Base-by-base conservation (phyloP, 2,797 vertebrate species). In the Garrulus glandarius region DNA sequence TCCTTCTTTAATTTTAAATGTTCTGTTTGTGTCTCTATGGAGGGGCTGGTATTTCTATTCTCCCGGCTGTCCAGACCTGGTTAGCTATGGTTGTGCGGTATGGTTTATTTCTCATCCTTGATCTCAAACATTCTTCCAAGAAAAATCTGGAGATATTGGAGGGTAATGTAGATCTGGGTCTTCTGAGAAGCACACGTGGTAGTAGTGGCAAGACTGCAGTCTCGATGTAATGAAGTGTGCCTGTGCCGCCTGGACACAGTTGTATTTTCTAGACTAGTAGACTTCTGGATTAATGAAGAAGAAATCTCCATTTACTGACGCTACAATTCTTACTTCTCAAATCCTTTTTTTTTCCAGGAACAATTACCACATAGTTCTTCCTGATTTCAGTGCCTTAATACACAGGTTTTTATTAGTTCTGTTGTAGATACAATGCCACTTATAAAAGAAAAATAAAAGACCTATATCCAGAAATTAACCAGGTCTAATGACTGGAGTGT, bases 161-260 rank as follows among this genome's bases (percentile, higher is more conserved):
- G 13, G 8, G 6, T 39, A 6, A 4, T 37, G 14, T n/a, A 83
- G 36, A 36, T 26, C 24, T 46, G 11, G 2, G 4, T 70, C 17
- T 69, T 87, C 39, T 29, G 43, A 57, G 30, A 29, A 21, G 5
- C 3, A 10, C n/a, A 15, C 2, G 1, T 14, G 7, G 10, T 52
- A 44, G 8, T 18, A 24, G 22, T 24, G 12, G 7, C 24, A 87
- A 76, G 36, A 47, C 17, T 47, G 20, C 82, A 52, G 17, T 30
- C 26, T 72, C 11, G 0, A 5, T 21, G 5, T 7, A 78, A 26
- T 18, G 14, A 16, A 53, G 1, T 22, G 11, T 36, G 20, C 14
- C 39, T 52, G 32, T 50, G 17, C 10, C 70, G 43, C 14, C 52
- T 53, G 34, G 50, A 56, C 23, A 30, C 8, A 56, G 6, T 2